Percentiles rank a stretch among this genome's conserved stretches.
Conservation (phyloP, 2,113 vertebrate genomes). For the Zootoca vivipara region DNA sequence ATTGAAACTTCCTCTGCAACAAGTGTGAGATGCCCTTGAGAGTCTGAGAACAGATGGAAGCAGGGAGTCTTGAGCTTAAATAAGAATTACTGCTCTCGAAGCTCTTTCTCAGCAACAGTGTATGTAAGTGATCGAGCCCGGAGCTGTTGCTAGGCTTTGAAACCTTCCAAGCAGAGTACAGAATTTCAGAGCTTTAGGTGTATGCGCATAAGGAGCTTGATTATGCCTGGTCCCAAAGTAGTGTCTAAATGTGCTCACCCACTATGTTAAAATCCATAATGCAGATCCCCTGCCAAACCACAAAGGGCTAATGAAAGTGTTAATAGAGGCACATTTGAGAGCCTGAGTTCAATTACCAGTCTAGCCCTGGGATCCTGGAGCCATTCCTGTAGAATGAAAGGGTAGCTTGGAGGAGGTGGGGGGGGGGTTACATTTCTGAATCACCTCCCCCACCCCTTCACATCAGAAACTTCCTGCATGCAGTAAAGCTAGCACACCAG, state of each 20-base stretch:
- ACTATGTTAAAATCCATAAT: constrained; percentile 59
- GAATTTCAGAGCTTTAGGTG: background rate
- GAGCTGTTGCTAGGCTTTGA: constrained; percentile 16
- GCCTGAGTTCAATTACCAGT: background rate
- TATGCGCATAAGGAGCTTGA: background rate
- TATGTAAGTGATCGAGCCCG: constrained; percentile 20
- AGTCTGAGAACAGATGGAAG: background rate
- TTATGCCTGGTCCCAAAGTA: constrained; percentile 43
- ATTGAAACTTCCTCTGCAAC: background rate
- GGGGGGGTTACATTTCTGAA: background rate
- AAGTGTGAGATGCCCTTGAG: background rate
- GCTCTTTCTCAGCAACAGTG: constrained; percentile 48
- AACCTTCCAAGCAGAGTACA: background rate
- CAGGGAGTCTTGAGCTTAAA: background rate
- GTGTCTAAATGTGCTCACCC: constrained; percentile 29
- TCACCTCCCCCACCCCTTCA: background rate
- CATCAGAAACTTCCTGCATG: background rate
- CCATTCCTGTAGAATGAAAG: background rate
- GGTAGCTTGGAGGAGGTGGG: background rate
- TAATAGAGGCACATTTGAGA: constrained; percentile 52
- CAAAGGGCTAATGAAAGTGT: constrained; percentile 54
- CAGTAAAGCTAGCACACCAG: background rate
- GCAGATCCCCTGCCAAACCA: constrained; percentile 63
- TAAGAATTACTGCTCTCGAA: constrained; percentile 19
- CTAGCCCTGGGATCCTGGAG: background rate